Base-by-base conservation (phyloP, 92 coral and sea anemone genomes). In the Zoanthus sociatus region DNA sequence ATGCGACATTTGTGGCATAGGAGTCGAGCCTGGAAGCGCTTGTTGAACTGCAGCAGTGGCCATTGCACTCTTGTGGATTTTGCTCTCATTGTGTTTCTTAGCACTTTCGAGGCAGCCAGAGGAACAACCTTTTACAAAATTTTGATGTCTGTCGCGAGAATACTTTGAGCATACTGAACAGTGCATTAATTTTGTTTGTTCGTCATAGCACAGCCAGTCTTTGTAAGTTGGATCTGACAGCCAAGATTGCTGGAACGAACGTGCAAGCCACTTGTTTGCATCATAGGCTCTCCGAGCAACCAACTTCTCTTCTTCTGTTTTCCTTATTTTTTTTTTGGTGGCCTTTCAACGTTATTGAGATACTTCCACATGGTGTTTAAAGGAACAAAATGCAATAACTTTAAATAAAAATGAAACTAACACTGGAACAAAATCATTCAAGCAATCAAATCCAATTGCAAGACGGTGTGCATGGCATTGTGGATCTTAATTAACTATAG, bases 221-320 rank as follows among this genome's bases (percentile, higher is more conserved):
- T 75, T 48, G 79, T 47, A 75, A 9, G 9, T 44, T 75, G 63
- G 79, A 75, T 75, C 58, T 75, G 79, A 48, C 63, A 75, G 79
- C 79, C 79, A 75, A 18, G 79, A 20, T 75, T 75, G 79, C 79
- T 17, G 58, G 33, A 50, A 75, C 50, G 79, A 75, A 75, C 60
- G 78, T 7, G 78, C 61, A 44, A 37, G 78, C 15, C 61, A 16
- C 78, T 74, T 74, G 78, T 47, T 47, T 47, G 78, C 61, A 74
- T 46, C 78, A 74, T 74, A 74, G 58, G 50, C 26, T 74, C 78
- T 74, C 33, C 32, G 61, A 17, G 78, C 78, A 17, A n/a, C 78
- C 60, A 74, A 44, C 78, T 17, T 74, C 30, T 73, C 78, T 51
- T 74, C 60, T 18, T 74, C 78, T 46, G 78, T 44, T 74, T 74